Evolutionary conservation across 2,113 vertebrate species (phyloP).

Genomic region (Calypte anna): DNA sequence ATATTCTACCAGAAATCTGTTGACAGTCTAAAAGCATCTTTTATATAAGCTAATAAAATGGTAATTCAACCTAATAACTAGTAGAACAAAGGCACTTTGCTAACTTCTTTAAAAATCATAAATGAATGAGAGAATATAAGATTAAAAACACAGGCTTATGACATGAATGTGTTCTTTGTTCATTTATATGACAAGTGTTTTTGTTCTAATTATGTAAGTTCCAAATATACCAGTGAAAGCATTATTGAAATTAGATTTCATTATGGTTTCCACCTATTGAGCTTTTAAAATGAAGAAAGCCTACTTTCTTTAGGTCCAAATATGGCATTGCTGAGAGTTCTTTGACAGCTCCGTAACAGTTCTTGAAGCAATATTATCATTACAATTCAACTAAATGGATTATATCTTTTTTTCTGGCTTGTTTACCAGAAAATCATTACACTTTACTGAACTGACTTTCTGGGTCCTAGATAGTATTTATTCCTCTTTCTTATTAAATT

Average conservation of each 20-base stretch:
- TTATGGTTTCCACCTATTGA: conserved; percentile 3
- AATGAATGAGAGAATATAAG: conserved; percentile 28
- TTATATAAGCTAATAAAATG: conserved; percentile 48
- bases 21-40: conserved; percentile 35
- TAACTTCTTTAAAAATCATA: not conserved
- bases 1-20: not conserved
- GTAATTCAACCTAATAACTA: conserved; percentile 21
- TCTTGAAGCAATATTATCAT: not conserved
- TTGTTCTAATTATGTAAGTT: conserved; percentile 56
- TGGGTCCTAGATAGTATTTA: not conserved
- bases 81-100: conserved; percentile 30
- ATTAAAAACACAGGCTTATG: conserved; percentile 22
- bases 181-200: conserved; percentile 49
- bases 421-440: not conserved
- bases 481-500: not conserved
- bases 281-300: not conserved
- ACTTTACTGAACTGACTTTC: not conserved
- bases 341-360: not conserved
- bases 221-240: conserved; percentile 44
- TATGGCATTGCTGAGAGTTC: not conserved
- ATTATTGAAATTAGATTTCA: conserved; percentile 34
- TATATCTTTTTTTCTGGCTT: not conserved
- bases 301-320: not conserved
- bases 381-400: not conserved
- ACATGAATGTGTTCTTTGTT: conserved; percentile 49